phyloP scores from a whole-genome alignment of 30 jellyfish, hydroid and myxozoan genomes.

The Turritopsis rubra region DNA sequence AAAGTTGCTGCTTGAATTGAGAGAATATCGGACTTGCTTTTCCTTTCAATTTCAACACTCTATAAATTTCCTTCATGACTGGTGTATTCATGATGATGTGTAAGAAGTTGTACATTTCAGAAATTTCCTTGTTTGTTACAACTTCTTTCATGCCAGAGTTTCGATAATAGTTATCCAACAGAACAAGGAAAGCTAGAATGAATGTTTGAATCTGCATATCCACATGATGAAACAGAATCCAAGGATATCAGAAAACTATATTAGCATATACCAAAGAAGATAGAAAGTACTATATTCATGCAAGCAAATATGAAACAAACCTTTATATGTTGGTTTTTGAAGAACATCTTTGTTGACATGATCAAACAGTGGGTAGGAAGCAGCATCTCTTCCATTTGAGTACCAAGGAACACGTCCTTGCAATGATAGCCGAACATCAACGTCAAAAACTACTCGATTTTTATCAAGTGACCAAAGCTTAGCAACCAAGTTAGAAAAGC shows the following conservation, averaged over 20 bases:
- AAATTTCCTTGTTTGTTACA: conserved; percentile 55
- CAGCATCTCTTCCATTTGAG: conserved; percentile 1
- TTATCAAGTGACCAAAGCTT: conserved; percentile 23
- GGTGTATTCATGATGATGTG: conserved; percentile 42
- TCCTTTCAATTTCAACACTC: conserved; percentile 40
- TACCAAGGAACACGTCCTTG: conserved; percentile 36
- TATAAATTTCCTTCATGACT: conserved; percentile 64
- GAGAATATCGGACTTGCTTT: conserved; percentile 32
- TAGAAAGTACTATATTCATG: too few species aligned
- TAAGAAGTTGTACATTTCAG: conserved; percentile 58
- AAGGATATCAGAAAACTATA: too few species aligned
- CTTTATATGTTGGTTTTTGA: conserved; percentile 31
- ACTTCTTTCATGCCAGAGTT: conserved; percentile 66
- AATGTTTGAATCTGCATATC: too few species aligned
- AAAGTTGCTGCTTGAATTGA: conserved; percentile 45
- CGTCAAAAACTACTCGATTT: conserved; percentile 27
- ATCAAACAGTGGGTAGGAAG: conserved; percentile 11
- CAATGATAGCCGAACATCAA: not conserved
- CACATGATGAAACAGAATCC: too few species aligned
- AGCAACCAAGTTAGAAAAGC: not conserved
- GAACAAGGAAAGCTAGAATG: conserved; percentile 72
- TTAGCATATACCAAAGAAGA: too few species aligned
- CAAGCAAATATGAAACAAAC: not conserved
- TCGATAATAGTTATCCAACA: conserved; percentile 69
- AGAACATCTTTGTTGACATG: conserved; percentile 1